Evolutionary conservation across 2,888 invertebrate genomes (phyloP), one percentile per base, ranked within the genome.

Genomic region (Teinopalpus imperialis): DNA sequence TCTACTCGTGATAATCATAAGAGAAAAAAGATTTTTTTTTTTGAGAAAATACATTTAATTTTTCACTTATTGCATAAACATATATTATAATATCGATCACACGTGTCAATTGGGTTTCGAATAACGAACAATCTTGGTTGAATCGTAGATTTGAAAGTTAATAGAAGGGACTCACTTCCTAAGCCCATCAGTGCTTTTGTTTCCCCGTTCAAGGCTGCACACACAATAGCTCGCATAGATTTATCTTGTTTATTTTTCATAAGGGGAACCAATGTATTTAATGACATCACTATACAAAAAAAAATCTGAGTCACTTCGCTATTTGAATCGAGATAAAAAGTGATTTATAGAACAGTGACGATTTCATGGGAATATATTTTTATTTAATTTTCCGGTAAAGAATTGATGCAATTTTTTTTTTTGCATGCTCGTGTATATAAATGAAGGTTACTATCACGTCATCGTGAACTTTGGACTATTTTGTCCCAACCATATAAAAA

Each of bases 211-310:
- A 46, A 46, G 46, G 46, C 35, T 46, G 41, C 24, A 18, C 23
- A 35, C 41, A 46, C 46, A 46, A 46, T 46, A 14, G 41, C 10
- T 32, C 10, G n/a, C 35, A 6, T 30, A 46, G 46, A 41, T 46
- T 29, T 41, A 46, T 41, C 37, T 46, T 29, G n/a, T 42, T 32
- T 29, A 40, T 46, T 41, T 45, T 46, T 41, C 40, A 46, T 46
- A 41, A 46, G 46, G 29, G 41, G 35, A 37, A 31, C 23, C 36
- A 26, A 42, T 42, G 34, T 12, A 37, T 53, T 43, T 23, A 18
- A 42, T 48, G 43, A 45, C 49, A 45, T 46, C 53, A 48, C 40
- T 49, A 29, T 31, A 47, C 42, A 45, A 48, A 47, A 42, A 16
- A 2, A 48, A 43, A 27, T 42, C 41, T 47, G 26, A 36, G 42